phyloP scores from a whole-genome alignment of 2,888 invertebrate species.

The Dendrolimus houi region DNA sequence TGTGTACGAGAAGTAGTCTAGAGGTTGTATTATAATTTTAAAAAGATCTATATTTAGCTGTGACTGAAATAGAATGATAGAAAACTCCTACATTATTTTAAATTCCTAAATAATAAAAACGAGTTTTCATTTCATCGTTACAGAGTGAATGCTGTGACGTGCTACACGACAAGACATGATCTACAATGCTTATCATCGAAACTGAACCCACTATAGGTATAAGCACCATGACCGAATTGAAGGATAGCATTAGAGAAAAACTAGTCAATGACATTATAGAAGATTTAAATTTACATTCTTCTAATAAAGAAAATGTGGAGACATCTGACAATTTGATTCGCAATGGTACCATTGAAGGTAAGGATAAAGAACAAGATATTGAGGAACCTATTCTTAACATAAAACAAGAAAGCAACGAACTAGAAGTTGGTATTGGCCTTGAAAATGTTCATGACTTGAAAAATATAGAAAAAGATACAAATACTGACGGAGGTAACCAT shows the following conservation, averaged over 20 bases:
- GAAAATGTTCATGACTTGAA: constrained; percentile 2
- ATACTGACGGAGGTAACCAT: constrained; percentile 1
- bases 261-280: constrained; percentile 23
- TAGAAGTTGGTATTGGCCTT: background rate
- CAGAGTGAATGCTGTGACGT: constrained; percentile 25
- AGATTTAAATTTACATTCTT: constrained; percentile 10
- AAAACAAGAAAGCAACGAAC: constrained; percentile 10
- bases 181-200: constrained; percentile 59
- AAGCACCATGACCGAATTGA: constrained; percentile 47
- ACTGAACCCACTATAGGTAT: constrained; percentile 37
- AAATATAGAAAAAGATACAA: background rate
- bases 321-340: constrained; percentile 15
- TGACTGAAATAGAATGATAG: too few species aligned
- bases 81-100: too few species aligned
- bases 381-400: constrained; percentile 1
- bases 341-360: constrained; percentile 7
- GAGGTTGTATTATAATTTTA: too few species aligned
- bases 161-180: constrained; percentile 33
- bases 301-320: constrained; percentile 25
- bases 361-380: constrained; percentile 7
- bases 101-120: too few species aligned
- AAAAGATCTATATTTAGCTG: too few species aligned
- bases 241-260: constrained; percentile 32
- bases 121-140: constrained; percentile 18
- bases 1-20: too few species aligned